phyloP scores from a whole-genome alignment of 2,113 vertebrate genomes.

The Alexandromys fortis region DNA sequence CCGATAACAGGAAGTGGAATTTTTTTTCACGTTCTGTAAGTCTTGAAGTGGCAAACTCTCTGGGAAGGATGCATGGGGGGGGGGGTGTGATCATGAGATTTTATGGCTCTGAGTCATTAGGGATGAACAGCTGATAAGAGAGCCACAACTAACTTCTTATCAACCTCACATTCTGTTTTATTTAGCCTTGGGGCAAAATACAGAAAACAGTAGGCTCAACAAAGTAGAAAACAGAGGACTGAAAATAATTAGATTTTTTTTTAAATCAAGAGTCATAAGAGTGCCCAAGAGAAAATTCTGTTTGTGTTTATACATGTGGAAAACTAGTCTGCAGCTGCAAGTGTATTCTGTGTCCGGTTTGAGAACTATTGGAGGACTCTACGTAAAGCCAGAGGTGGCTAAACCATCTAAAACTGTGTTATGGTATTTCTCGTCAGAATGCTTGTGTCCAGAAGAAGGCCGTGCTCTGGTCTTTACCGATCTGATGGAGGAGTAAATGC shows the following conservation, averaged over 20 bases:
- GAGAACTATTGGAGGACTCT: background rate
- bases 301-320: slow-evolving; percentile 36
- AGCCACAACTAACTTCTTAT: background rate
- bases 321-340: background rate
- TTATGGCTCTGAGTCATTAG: slow-evolving; percentile 13
- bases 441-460: background rate
- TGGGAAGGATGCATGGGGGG: background rate
- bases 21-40: background rate
- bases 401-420: background rate
- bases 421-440: too few species aligned
- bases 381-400: background rate
- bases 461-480: background rate
- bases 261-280: background rate
- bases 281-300: background rate
- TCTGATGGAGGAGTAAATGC: background rate
- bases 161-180: slow-evolving; percentile 10
- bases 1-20: background rate
- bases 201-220: background rate
- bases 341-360: background rate
- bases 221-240: slow-evolving; percentile 19
- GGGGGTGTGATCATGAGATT: background rate
- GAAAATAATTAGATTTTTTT: slow-evolving; percentile 4
- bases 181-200: background rate
- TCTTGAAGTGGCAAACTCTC: background rate
- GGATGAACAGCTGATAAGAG: slow-evolving; percentile 10